Evolutionary conservation across 64 coral and sea anemone species (phyloP), one percentile per base, ranked within the genome.

Genomic region (Cladopsammia gracilis): DNA sequence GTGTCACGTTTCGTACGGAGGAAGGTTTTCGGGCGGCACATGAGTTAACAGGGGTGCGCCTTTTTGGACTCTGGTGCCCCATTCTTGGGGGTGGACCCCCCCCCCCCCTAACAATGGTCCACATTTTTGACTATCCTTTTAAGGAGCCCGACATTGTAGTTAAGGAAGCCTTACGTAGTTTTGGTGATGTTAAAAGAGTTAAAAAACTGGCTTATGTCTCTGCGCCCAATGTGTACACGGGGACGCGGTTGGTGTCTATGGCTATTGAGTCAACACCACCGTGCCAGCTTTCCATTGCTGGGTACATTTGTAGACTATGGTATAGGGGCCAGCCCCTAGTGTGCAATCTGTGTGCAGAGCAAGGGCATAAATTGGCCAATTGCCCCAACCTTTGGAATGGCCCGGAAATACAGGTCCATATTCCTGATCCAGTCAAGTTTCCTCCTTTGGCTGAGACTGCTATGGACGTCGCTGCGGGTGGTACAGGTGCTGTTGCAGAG

Each of bases 391-490:
- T 4, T 1, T 26, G 67, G 67, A 14, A 0, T 6, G 6, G 3
- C 3, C 10, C 6, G 57, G 3, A 16, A 5, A 16, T 20, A 1
- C 3, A 14, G 15, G 13, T 9, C 0, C 0, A 5, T 66, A 6
- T 16, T 20, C 16, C 0, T 19, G 0, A 9, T 3, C 2, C 13
- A 0, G 13, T 5, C 0, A 0, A 66, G 0, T 14, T 66, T 20
- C 1, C 0, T 5, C 5, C 5, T 1, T 0, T 16, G 22, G n/a
- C n/a, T n/a, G n/a, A n/a, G n/a, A n/a, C n/a, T n/a, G n/a, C n/a
- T n/a, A n/a, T n/a, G n/a, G n/a, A n/a, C n/a, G n/a, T n/a, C n/a
- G n/a, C n/a, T n/a, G n/a, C n/a, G n/a, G n/a, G n/a, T n/a, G n/a
- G n/a, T n/a, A n/a, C n/a, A n/a, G n/a, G n/a, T n/a, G n/a, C n/a